Percentiles rank a stretch among this genome's conserved stretches.
phyloP scores from a whole-genome alignment of 1,140 invertebrate genomes.

The Zaprionus taronus region DNA sequence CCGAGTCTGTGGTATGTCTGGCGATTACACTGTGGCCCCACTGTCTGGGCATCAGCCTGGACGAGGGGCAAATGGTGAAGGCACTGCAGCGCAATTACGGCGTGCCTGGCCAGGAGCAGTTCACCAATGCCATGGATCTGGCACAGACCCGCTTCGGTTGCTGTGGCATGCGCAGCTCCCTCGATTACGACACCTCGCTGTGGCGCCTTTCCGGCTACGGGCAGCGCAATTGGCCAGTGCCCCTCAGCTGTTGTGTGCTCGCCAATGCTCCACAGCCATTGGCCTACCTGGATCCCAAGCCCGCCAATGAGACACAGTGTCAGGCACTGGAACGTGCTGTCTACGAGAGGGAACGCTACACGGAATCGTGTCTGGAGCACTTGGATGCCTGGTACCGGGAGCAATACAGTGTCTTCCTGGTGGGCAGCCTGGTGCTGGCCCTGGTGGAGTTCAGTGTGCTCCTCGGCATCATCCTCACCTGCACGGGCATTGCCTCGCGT shows the following conservation, averaged over 20 bases:
- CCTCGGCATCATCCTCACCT: slow-evolving; percentile 89
- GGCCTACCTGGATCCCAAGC: slow-evolving; percentile 91
- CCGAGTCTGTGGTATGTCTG: slow-evolving; percentile 90
- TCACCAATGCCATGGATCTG: slow-evolving; percentile 92
- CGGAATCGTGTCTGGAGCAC: slow-evolving; percentile 88
- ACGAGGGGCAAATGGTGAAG: slow-evolving; percentile 88
- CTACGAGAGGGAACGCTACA: slow-evolving; percentile 87
- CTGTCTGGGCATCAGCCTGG: slow-evolving; percentile 89
- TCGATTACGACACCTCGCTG: slow-evolving; percentile 92
- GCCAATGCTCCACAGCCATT: slow-evolving; percentile 86
- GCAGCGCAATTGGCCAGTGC: slow-evolving; percentile 89
- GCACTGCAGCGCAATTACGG: slow-evolving; percentile 91
- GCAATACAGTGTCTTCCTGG: slow-evolving; percentile 90
- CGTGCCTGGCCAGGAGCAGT: slow-evolving; percentile 88
- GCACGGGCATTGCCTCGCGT: slow-evolving; percentile 86
- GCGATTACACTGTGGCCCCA: slow-evolving; percentile 92
- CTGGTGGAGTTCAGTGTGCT: slow-evolving; percentile 89
- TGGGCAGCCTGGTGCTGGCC: slow-evolving; percentile 87
- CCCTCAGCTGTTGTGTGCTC: slow-evolving; percentile 91
- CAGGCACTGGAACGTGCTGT: slow-evolving; percentile 88
- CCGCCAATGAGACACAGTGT: slow-evolving; percentile 89
- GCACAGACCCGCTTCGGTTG: slow-evolving; percentile 92
- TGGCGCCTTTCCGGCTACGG: slow-evolving; percentile 92
- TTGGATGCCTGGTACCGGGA: slow-evolving; percentile 91
- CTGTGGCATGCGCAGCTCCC: slow-evolving; percentile 91